Base-by-base conservation (phyloP, 2,797 vertebrate genomes). In the Labroides dimidiatus region DNA sequence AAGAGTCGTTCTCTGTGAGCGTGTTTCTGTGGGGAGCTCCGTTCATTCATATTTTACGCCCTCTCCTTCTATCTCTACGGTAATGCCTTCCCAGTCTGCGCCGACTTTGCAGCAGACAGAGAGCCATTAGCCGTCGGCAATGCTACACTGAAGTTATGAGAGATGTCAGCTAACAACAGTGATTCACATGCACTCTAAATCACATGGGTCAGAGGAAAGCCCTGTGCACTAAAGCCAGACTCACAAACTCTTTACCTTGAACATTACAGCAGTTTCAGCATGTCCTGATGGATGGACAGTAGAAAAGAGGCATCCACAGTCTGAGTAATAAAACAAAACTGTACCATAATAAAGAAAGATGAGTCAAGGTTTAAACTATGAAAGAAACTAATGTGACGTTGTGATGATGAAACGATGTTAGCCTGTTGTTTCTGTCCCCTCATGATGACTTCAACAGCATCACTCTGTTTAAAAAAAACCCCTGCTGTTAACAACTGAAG, bases 1-100 rank as follows among this genome's bases (percentile, higher is more conserved):
- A 58, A 65, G 24, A 58, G 50, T 41, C 1, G 51, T 52, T 74
- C 53, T 50, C 52, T 24, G 48, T 6, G 24, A 73, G 73, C 61
- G 33, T 49, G 63, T 58, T 75, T 57, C 67, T 75, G 48, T 12
- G 63, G 78, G 78, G 74, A 82, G 49, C 76, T 80, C 70, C 72
- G 43, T 86, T 91, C 91, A 91, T 93, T 90, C 82, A 91, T 92
- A 89, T 91, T 93, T 89, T 88, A 92, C 78, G 62, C 64, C 65
- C 74, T 84, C 62, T 77, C 78, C 61, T 84, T 82, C 81, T 63
- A 45, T 81, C 84, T 90, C 82, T 77, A 69, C 84, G 82, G 70
- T 85, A 91, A 89, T 89, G 80, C 69, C 67, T 87, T 71, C 67
- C 57, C 63, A 58, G 77, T 78, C 81, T 77, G 61, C 5, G 44